Percentiles rank a stretch among this genome's conserved stretches.
Conservation (phyloP, 2,113 vertebrate species). For the Vireo altiloquus region DNA sequence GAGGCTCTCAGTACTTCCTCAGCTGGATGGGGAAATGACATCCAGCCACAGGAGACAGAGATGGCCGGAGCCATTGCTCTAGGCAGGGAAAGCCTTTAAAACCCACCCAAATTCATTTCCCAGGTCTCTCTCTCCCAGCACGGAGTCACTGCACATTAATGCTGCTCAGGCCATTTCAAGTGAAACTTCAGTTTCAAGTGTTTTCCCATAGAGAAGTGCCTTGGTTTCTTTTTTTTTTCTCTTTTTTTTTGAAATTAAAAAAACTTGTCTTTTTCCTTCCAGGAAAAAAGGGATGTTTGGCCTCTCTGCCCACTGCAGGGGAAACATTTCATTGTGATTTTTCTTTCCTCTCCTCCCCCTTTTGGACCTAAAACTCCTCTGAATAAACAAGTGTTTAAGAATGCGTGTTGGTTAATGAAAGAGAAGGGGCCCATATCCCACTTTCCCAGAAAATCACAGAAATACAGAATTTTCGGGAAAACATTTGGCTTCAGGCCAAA, state of each 20-base stretch:
- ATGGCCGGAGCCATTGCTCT: rapidly evolving
- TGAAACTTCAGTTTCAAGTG: background rate
- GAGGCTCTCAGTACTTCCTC: background rate
- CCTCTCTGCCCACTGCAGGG: background rate
- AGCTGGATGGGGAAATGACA: rapidly evolving
- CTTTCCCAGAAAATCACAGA: background rate
- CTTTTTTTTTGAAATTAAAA: background rate
- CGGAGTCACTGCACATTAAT: background rate
- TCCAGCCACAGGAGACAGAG: background rate
- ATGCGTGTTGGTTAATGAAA: background rate
- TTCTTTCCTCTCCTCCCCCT: background rate
- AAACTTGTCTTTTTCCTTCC: background rate
- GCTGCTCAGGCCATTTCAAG: background rate
- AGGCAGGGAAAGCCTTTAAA: background rate
- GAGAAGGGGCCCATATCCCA: background rate
- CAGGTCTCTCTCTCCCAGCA: background rate
- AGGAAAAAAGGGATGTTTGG: background rate
- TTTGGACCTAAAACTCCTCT: background rate
- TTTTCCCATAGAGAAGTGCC: background rate
- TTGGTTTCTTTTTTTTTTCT: background rate
- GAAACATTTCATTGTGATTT: background rate
- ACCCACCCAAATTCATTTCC: background rate
- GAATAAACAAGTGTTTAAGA: background rate
- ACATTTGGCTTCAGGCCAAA: background rate
- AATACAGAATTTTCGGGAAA: background rate